Conservation (phyloP, 2,888 invertebrate genomes). For the Lithodes maja region DNA sequence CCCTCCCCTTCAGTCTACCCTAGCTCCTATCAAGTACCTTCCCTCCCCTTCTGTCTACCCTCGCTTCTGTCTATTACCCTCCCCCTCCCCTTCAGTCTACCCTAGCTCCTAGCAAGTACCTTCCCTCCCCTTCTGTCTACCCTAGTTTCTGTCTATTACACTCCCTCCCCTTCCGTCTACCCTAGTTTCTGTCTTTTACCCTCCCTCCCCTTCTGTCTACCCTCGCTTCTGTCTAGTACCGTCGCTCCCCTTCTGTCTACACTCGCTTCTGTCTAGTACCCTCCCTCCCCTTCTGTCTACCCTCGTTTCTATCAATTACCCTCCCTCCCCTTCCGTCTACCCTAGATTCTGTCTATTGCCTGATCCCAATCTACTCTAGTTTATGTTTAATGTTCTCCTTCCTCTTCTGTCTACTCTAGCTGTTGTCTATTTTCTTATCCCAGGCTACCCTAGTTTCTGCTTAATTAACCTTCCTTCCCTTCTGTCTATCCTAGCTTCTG, state of each 20-base stretch:
- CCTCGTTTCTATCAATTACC: not conserved
- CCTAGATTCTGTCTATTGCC: not conserved
- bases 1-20: not conserved
- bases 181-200: not conserved
- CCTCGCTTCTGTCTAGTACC: not conserved
- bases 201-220: not conserved
- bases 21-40: not conserved
- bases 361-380: not conserved
- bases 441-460: not conserved
- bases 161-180: not conserved
- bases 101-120: not conserved
- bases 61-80: not conserved
- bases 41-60: not conserved
- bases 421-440: not conserved
- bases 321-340: not conserved
- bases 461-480: not conserved
- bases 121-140: not conserved
- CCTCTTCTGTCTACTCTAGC: not conserved
- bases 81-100: not conserved
- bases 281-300: not conserved
- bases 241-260: not conserved
- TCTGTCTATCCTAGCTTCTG: not conserved
- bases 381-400: not conserved
- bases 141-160: not conserved
- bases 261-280: not conserved